Percentiles rank a stretch among this genome's conserved stretches.
phyloP scores from a whole-genome alignment of 2,888 invertebrate species.

The Tachystola acroxantha region DNA sequence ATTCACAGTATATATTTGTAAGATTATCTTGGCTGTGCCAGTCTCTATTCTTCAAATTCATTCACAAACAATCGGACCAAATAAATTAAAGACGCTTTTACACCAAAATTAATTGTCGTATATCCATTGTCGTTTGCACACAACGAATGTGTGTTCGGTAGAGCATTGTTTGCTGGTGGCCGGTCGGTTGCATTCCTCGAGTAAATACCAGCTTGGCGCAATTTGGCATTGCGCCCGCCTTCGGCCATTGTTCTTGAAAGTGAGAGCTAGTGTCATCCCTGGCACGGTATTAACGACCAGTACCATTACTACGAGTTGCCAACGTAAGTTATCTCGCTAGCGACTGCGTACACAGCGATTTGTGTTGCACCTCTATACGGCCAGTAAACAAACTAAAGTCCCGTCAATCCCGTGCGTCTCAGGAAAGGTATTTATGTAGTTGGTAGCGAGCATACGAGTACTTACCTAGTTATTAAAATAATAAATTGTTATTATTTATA shows the following conservation, averaged over 20 bases:
- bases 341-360: no score
- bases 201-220: conserved; percentile 24
- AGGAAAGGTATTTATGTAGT: no score
- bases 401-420: no score
- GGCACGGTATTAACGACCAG: not conserved
- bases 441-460: no score
- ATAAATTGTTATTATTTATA: no score
- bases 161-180: conserved; percentile 27
- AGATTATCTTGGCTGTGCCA: no score
- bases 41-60: no score
- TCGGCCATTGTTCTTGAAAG: conserved; percentile 34
- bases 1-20: no score
- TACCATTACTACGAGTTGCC: not conserved
- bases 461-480: no score
- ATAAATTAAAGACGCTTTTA: conserved; percentile 7
- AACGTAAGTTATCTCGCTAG: no score
- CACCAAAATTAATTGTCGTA: conserved; percentile 13
- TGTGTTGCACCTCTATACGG: no score
- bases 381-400: no score
- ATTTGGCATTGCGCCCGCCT: conserved; percentile 28
- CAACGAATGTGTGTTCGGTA: conserved; percentile 23
- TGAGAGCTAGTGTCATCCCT: conserved; percentile 22
- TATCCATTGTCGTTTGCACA: conserved; percentile 8
- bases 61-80: not conserved
- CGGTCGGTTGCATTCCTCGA: conserved; percentile 8